Evolutionary conservation across 2,888 invertebrate genomes (phyloP), one percentile per base, ranked within the genome.

Genomic region (Phorcus lineatus): DNA sequence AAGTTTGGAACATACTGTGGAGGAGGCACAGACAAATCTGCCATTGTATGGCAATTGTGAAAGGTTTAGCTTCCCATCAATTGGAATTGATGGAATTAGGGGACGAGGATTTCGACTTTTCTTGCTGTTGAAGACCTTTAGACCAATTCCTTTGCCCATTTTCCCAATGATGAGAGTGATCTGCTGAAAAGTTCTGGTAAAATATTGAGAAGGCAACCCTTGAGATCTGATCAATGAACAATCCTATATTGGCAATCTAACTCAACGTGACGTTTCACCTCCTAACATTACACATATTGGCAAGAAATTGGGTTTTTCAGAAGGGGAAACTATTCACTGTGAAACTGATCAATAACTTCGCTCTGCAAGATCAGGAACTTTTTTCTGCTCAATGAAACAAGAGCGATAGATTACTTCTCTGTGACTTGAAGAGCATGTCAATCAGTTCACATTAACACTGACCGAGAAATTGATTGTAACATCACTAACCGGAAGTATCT

Each of bases 21-120:
- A 62, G 28, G 28, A 62, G 62, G 24, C 24, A 62, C 28, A 28
- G 28, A 62, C 62, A 62, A 62, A 62, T 62, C 62, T 16, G 24
- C 28, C 62, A 62, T 62, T 62, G 62, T 62, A 17, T 7, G 24
- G 62, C 62, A 62, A 28, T 62, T 62, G 28, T 62, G 62, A 62
- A 62, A 62, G 62, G 19, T 62, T 62, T 62, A 62, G 62, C 28
- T 28, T 62, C 62, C 62, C 24, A 62, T 62, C 62, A 62, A 62
- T 62, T 24, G 17, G 62, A 62, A 62, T 62, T 62, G 62, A 62
- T 62, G 62, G 62, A 62, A 62, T 62, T 62, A 62, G 62, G 28
- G 62, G 28, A 28, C 28, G 17, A 62, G 28, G 24, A 62, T 62
- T 62, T 62, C 28, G 24, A 28, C 62, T 28, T 24, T 24, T 28